Conservation (phyloP, 2,888 invertebrate species). For the Fabriciana adippe region DNA sequence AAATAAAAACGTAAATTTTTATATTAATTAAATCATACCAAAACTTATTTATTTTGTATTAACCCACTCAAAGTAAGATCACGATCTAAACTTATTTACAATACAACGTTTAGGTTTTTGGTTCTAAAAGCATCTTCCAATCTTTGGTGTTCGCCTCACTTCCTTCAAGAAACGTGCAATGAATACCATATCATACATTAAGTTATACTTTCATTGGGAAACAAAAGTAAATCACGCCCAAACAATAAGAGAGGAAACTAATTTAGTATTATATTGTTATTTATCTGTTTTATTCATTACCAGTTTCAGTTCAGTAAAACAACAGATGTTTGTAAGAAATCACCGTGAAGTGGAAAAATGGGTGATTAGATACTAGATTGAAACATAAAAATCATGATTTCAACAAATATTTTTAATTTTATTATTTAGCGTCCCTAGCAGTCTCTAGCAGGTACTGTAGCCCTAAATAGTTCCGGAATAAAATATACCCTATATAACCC, state of each 20-base stretch:
- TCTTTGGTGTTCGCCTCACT: slow-evolving; percentile 31
- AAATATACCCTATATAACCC: too few species aligned
- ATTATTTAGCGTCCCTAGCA: too few species aligned
- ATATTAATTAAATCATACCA: background rate
- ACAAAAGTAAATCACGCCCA: background rate
- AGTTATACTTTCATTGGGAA: slow-evolving; percentile 1
- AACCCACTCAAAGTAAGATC: background rate
- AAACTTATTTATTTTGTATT: background rate
- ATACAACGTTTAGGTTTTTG: slow-evolving; percentile 14
- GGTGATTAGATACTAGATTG: too few species aligned
- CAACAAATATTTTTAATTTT: too few species aligned
- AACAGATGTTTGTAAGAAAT: too few species aligned
- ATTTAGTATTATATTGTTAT: too few species aligned
- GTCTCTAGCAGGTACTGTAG: too few species aligned
- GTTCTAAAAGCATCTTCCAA: slow-evolving; percentile 22
- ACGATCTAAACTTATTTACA: slow-evolving; percentile 17
- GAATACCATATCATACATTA: slow-evolving; percentile 24
- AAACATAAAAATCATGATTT: too few species aligned
- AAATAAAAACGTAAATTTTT: background rate
- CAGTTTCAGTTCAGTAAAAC: too few species aligned
- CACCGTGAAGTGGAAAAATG: too few species aligned
- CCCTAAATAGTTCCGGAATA: too few species aligned
- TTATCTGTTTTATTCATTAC: too few species aligned
- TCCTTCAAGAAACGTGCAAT: slow-evolving; percentile 23
- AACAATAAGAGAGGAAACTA: background rate